Evolutionary conservation across 2,797 vertebrate genomes (phyloP), one percentile per base, ranked within the genome.

Genomic region (Iguana delicatissima): DNA sequence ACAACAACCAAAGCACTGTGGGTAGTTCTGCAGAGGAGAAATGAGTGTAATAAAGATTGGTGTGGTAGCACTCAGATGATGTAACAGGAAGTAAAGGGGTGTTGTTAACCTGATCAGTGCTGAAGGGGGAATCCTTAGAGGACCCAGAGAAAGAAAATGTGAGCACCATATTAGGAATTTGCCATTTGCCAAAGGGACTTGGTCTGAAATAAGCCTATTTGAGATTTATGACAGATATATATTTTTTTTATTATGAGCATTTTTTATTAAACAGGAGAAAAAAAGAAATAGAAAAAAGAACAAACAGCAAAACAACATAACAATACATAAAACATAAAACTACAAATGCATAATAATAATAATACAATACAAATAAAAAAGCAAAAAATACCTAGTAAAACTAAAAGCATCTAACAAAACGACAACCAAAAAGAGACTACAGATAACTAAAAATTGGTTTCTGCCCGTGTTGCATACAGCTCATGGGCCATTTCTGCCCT

Each of bases 41-140:
- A 84, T 76, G 74, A 16, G 20, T 52, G 29, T 59, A 69, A 38
- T 89, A 73, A 83, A 83, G 67, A 83, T 50, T 82, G 29, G 80
- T 38, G 29, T 89, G 80, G 35, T 69, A 74, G 12, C 38, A 73
- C 10, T 20, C 29, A n/a, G n/a, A 38, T 72, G 50, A 1, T 74
- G 35, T 38, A 85, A 62, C 9, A 67, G 9, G 20, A 62, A 62
- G 55, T 29, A 26, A 62, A 76, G 72, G 46, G n/a, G 52, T 35
- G 59, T 62, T 52, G 32, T 80, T 80, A 13, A 80, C 13, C 14
- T 87, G 42, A 87, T 87, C 29, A 80, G 38, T 64, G 57, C 29
- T 59, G 52, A 86, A 42, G 79, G 29, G 35, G 55, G 57, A 59
- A 59, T 10, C 38, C 1, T 20, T 8, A 29, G 42, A 7, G n/a